Evolutionary conservation across 1,140 invertebrate species (phyloP), one percentile per base, ranked within the genome.

Genomic region (Aphaenogaster ashmeadi): DNA sequence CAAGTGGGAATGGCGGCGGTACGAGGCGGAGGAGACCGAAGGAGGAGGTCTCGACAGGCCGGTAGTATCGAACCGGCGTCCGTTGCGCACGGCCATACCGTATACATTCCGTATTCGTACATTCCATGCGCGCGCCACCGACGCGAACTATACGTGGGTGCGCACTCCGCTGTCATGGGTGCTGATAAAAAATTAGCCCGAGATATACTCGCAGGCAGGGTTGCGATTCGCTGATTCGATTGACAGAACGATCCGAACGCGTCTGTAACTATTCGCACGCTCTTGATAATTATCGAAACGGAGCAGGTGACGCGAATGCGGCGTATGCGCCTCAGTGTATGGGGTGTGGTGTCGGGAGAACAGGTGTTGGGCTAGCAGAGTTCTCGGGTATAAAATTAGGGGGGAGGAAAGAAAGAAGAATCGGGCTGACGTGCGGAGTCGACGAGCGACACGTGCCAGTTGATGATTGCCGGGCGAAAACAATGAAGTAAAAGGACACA

Each of bases 31-130:
- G 81, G 75, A 86, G 91, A 88, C 87, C 88, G 72, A 89, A 85
- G 86, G 84, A 75, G 69, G 69, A 72, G 87, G 56, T 74, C 89
- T 52, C 87, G 86, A 66, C 93, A 94, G 94, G 91, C 88, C 88
- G 89, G 92, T 93, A 96, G 95, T 96, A 96, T 96, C 95, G 95
- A 96, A 95, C 95, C 94, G 95, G 94, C 95, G 89, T 81, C 91
- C 89, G 90, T 91, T 66, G 86, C 66, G 93, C 87, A 86, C 93
- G 90, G 92, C 90, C 90, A 91, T 88, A 89, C 93, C 88, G 87
- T 47, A 18, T 84, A 84, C 87, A 87, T 91, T 91, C 90, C 90
- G 58, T 88, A 81, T 91, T 78, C 50, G 50, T 69, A 41, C 66
- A 58, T 80, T 87, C 62, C 75, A 87, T 72, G 52, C 52, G 50